These are phyloP conservation scores for Leucopternis melanops DNA, from an alignment of 2,113 vertebrate genomes.

Conservation along the genomic window DNA sequence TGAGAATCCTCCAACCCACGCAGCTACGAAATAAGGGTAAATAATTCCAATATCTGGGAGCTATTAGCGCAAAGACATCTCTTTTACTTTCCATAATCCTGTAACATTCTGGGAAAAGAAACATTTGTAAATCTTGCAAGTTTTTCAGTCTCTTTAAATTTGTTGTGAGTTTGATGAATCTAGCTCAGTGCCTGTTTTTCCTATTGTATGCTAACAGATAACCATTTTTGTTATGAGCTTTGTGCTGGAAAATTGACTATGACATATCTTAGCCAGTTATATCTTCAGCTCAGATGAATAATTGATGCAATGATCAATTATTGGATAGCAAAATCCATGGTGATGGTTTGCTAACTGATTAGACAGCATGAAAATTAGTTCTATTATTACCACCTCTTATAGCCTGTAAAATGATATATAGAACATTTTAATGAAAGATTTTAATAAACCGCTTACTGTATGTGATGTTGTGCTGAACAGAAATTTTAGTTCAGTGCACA, in stretches of 20 bases:
- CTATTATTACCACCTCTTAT: neutral
- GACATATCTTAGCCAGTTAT: neutral
- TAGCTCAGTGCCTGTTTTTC: neutral
- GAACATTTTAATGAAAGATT: neutral
- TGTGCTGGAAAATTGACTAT: neutral
- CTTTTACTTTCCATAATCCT: neutral
- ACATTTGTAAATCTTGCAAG: neutral
- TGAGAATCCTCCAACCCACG: neutral
- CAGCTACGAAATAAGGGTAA: neutral
- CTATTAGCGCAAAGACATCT: neutral
- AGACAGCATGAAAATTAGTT: neutral
- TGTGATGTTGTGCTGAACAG: neutral
- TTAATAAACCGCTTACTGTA: neutral
- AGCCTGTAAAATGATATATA: neutral
- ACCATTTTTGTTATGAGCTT: neutral
- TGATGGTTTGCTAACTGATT: neutral
- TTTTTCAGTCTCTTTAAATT: neutral
- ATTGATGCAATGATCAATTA: neutral
- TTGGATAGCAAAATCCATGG: neutral
- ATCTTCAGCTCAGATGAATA: neutral
- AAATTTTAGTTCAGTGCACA: neutral
- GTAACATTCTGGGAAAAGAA: neutral
- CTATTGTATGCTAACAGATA: neutral
- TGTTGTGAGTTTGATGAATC: neutral
- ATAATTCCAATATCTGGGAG: neutral